Evolutionary conservation across 2,113 vertebrate genomes (phyloP), one percentile per base, ranked within the genome.

Genomic region (Ahaetulla prasina): DNA sequence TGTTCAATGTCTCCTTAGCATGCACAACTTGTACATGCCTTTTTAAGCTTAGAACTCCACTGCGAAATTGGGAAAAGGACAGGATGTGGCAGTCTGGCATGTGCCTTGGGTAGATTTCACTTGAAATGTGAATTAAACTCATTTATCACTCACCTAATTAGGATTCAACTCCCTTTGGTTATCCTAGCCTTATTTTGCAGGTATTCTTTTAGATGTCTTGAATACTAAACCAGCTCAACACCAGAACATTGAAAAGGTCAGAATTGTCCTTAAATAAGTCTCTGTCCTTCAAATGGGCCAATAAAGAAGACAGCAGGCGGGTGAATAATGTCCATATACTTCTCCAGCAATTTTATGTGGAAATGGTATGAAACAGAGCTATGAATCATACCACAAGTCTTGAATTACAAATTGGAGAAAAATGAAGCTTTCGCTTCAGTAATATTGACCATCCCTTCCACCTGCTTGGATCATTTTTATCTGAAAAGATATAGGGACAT

Each of bases 191-290:
- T 80, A 43, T 80, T 80, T 74, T 43, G 3, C 22, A 80, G 35
- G 18, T 80, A 22, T 80, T 43, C 35, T 43, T 80, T 87, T 22
- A 50, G 45, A 90, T 35, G 89, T 12, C 74, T 80, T 5, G 92
- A 93, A 88, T 20, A 91, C 53, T 92, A 86, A 94, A 93, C 92
- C 95, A 95, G 94, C 95, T 92, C 94, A 93, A 93, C 87, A 89
- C 84, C 55, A 68, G 35, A 93, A 92, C 35, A 50, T 89, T 92
- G 94, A 93, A 97, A 97, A 97, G 96, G 96, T 96, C 96, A 96
- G 63, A 92, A 94, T 91, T 53, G 47, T 92, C 93, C 95, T 43
- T 74, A 50, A 95, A 90, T 23, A 91, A 88, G 88, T 84, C 22
- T 92, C 43, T 94, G 93, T 85, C 90, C 94, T 94, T 92, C 94